These are phyloP conservation scores for Malaclemys terrapin DNA, from an alignment of 2,113 vertebrate species.

Conservation along the genomic window DNA sequence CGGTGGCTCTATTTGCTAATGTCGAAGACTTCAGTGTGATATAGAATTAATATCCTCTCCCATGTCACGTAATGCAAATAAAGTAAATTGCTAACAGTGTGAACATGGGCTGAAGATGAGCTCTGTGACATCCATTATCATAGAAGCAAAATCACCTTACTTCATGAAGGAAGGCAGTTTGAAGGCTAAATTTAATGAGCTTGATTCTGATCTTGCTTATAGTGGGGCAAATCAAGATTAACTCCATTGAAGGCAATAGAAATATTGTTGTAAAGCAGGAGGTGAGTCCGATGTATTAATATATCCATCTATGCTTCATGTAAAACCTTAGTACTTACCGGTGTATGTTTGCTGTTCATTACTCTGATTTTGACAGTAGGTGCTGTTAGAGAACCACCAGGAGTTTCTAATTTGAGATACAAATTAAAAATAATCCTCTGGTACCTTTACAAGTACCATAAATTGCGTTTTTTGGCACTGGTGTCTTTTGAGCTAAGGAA, in stretches of 20 bases:
- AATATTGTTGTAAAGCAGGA: slow-evolving; percentile 4
- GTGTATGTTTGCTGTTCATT: not conserved
- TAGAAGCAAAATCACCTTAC: slow-evolving; percentile 32
- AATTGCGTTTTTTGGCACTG: slow-evolving; percentile 64
- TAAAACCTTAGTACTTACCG: not conserved
- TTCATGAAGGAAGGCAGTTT: slow-evolving; percentile 55
- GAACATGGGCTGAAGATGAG: slow-evolving; percentile 58
- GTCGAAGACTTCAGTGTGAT: slow-evolving; percentile 60
- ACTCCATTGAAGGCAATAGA: slow-evolving; percentile 15
- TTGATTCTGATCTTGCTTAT: slow-evolving; percentile 42
- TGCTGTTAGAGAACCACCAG: slow-evolving; percentile 46
- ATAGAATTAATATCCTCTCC: slow-evolving; percentile 49
- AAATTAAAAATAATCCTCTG: slow-evolving; percentile 57
- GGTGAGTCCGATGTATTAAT: not conserved
- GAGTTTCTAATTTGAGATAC: slow-evolving; percentile 29
- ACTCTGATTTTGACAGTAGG: slow-evolving; percentile 30
- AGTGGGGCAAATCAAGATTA: slow-evolving; percentile 14
- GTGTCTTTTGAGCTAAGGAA: slow-evolving; percentile 19
- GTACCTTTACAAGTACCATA: slow-evolving; percentile 64
- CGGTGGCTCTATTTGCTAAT: slow-evolving; percentile 63
- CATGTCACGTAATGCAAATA: slow-evolving; percentile 70
- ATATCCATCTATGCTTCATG: not conserved
- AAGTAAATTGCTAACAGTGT: slow-evolving; percentile 52
- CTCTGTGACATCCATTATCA: slow-evolving; percentile 61
- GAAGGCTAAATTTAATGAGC: slow-evolving; percentile 48